Evolutionary conservation across 2,888 invertebrate genomes (phyloP).

Genomic region (Torymus auratus): DNA sequence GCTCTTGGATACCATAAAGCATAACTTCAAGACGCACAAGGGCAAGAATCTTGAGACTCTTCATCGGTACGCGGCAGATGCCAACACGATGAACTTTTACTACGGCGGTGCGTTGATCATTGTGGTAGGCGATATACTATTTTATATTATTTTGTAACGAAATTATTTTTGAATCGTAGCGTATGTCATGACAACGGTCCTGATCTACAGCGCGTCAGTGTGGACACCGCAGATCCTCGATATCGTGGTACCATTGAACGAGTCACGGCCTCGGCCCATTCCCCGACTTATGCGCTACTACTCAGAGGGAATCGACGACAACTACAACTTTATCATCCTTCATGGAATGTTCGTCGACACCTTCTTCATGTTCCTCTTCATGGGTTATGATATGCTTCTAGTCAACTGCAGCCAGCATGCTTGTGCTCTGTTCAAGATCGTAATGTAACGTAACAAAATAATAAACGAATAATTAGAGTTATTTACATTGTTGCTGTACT

Average conservation of each 20-base stretch:
- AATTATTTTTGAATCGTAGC: not conserved
- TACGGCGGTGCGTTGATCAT: not conserved
- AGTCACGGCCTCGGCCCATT: slow-evolving; percentile 7
- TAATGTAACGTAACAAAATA: not conserved
- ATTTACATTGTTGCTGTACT: not conserved
- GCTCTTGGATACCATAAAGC: not conserved
- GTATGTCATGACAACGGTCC: not conserved
- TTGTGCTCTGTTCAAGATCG: slow-evolving; percentile 34
- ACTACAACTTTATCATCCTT: slow-evolving; percentile 17
- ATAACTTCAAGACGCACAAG: not conserved
- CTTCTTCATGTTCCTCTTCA: not conserved
- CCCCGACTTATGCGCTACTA: slow-evolving; percentile 7
- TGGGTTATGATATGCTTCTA: slow-evolving; percentile 32
- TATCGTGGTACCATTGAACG: slow-evolving; percentile 22
- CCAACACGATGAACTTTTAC: not conserved
- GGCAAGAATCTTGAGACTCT: not conserved
- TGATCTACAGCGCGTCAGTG: not conserved
- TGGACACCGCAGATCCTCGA: slow-evolving; percentile 19
- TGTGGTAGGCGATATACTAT: not conserved
- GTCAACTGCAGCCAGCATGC: slow-evolving; percentile 31
- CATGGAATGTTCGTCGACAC: slow-evolving; percentile 27
- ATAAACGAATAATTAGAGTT: too few species aligned
- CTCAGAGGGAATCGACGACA: not conserved
- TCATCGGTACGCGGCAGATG: not conserved
- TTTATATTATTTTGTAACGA: not conserved